Evolutionary conservation across 1,140 invertebrate genomes (phyloP), one percentile per base, ranked within the genome.

Genomic region (Globodera ellingtonae): DNA sequence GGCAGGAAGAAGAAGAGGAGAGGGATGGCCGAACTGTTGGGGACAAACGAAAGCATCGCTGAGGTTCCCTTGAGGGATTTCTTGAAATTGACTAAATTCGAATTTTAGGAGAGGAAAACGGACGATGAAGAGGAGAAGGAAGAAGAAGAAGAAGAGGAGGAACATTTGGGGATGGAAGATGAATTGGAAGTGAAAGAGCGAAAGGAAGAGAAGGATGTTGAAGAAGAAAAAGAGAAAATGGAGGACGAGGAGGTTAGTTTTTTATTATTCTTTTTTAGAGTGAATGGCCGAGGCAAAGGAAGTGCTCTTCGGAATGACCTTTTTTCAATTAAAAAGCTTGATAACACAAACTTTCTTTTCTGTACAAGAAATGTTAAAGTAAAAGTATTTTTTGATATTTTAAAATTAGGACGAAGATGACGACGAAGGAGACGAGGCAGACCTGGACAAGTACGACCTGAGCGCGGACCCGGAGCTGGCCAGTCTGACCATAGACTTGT

Each of bases 1-100:
- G 95, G 95, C 3, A 91, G 95, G 62, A 93, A 93, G 81, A 96
- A 93, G 90, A 97, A 96, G 89, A 93, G 72, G 79, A 81, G 82
- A 48, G 79, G 50, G 78, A 69, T 67, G 46, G 59, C 62, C 7
- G 52, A 71, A 4, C 13, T 21, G 56, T 74, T 35, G 15, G 56
- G 24, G 8, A 44, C 72, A 74, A 74, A 72, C 59, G 79, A 86
- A 56, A 50, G 85, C 10, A 3, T 15, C 2, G 9, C 0, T 15
- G 56, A 59, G 15, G 56, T 59, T 59, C 5, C 1, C 13, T 35
- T 35, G 18, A 59, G 15, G 13, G 18, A 59, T 15, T 35, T 35
- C 3, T 35, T 35, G 35, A 35, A 35, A 15, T 59, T 59, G 15
- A 5, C 56, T 7, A 59, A 59, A 59, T 15, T 6, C 0, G 15